Evolutionary conservation across 2,888 invertebrate species (phyloP).

Genomic region (Mimumesa dahlbomi): DNA sequence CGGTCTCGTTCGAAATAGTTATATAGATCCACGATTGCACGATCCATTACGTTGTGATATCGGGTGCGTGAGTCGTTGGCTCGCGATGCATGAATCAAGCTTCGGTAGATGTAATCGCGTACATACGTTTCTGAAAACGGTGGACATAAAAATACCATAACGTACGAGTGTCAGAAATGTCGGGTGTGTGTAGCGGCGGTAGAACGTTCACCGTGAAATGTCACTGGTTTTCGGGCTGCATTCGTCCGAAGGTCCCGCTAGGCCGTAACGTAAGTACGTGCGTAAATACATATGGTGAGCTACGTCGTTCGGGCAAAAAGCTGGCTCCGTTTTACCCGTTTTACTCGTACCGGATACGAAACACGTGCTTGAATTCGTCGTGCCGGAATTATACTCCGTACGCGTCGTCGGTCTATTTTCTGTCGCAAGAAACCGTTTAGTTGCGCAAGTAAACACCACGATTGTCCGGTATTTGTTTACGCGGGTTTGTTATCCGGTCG

Average conservation of each 20-base stretch:
- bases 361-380: conserved; percentile 59
- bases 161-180: too few species aligned
- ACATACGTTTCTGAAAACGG: too few species aligned
- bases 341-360: conserved; percentile 58
- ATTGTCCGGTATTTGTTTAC: too few species aligned
- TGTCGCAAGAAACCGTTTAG: too few species aligned
- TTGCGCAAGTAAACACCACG: too few species aligned
- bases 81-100: conserved; percentile 3
- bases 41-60: neutral
- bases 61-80: neutral
- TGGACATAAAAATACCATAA: too few species aligned
- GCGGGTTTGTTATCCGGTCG: too few species aligned
- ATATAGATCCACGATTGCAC: too few species aligned
- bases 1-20: too few species aligned
- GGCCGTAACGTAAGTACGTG: conserved; percentile 26
- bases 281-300: too few species aligned
- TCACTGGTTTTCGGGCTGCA: conserved; percentile 37
- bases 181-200: neutral
- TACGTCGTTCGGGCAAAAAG: neutral
- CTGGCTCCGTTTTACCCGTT: neutral
- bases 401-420: too few species aligned
- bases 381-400: too few species aligned
- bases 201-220: conserved; percentile 42
- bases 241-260: conserved; percentile 15
- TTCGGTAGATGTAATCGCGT: neutral